These are phyloP conservation scores for Hirtodrosophila alboralis DNA, from an alignment of 2,888 invertebrate species.

Conservation along the genomic window DNA sequence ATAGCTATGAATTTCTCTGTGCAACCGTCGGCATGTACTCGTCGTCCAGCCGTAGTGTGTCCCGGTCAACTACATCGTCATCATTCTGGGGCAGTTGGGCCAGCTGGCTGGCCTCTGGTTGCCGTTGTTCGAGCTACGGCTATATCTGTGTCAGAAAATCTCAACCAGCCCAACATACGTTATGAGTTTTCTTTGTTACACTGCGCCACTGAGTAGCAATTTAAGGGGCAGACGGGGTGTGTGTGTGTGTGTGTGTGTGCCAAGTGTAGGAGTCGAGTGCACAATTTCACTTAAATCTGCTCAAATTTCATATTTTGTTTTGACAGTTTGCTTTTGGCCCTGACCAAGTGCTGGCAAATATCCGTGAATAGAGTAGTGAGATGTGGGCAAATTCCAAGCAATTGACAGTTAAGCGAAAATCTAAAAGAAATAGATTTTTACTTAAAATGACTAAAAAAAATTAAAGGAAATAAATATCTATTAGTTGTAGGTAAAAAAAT, in stretches of 20 bases:
- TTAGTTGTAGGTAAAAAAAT: background rate
- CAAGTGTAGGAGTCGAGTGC: too few relatives aligned
- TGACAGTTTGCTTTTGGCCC: slow-evolving; percentile 50
- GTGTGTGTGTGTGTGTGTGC: background rate
- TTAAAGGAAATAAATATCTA: slow-evolving; percentile 11
- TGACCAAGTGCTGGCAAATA: slow-evolving; percentile 3
- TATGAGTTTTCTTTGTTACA: slow-evolving; percentile 73
- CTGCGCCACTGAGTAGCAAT: slow-evolving; percentile 31
- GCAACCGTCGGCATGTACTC: slow-evolving; percentile 33
- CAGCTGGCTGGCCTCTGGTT: slow-evolving; percentile 23
- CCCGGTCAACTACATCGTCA: slow-evolving; percentile 31
- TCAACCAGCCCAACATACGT: slow-evolving; percentile 71
- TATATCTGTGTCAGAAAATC: slow-evolving; percentile 77
- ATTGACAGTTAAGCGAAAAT: slow-evolving; percentile 52
- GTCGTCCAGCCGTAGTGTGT: slow-evolving; percentile 12
- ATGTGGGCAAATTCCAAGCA: slow-evolving; percentile 35
- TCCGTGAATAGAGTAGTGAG: background rate
- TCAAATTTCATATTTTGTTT: slow-evolving; percentile 73
- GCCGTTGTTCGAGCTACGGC: slow-evolving; percentile 28
- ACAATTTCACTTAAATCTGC: slow-evolving; percentile 59
- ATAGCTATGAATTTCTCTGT: slow-evolving; percentile 42
- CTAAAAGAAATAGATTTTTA: slow-evolving; percentile 32
- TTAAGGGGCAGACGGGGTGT: slow-evolving; percentile 19
- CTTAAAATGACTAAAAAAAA: slow-evolving; percentile 5
- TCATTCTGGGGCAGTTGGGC: slow-evolving; percentile 23